phyloP scores from a whole-genome alignment of 2,113 vertebrate genomes.

The Okapia johnstoni region DNA sequence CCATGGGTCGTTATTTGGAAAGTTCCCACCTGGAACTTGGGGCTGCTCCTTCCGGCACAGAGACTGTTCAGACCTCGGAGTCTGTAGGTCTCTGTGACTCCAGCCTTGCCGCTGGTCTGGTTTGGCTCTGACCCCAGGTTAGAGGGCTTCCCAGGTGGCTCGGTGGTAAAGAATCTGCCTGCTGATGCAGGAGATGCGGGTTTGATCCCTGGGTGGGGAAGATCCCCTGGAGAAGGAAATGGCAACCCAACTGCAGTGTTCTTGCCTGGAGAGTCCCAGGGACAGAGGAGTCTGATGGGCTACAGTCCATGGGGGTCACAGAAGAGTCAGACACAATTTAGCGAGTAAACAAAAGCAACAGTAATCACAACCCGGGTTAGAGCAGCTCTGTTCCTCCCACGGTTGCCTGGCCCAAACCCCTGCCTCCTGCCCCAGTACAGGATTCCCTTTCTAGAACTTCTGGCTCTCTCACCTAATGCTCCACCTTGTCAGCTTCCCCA shows the following conservation, averaged over 20 bases:
- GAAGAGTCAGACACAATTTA: not conserved
- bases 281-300: not conserved
- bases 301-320: not conserved
- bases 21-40: not conserved
- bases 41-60: rapidly evolving
- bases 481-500: not conserved
- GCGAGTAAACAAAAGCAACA: not conserved
- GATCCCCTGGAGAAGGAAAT: not conserved
- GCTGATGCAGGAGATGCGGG: not conserved
- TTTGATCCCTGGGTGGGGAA: not conserved
- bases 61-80: rapidly evolving
- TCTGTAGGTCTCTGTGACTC: not conserved
- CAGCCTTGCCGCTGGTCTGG: not conserved
- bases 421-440: rapidly evolving
- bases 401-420: rapidly evolving
- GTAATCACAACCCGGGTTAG: not conserved
- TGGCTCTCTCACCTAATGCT: not conserved
- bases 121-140: too few relatives aligned
- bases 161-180: not conserved
- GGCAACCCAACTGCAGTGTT: not conserved
- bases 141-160: not conserved
- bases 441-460: not conserved
- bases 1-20: not conserved
- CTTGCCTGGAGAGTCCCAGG: not conserved
- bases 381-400: rapidly evolving